phyloP scores from a whole-genome alignment of 2,797 vertebrate species.

The Macrochelys suwanniensis region DNA sequence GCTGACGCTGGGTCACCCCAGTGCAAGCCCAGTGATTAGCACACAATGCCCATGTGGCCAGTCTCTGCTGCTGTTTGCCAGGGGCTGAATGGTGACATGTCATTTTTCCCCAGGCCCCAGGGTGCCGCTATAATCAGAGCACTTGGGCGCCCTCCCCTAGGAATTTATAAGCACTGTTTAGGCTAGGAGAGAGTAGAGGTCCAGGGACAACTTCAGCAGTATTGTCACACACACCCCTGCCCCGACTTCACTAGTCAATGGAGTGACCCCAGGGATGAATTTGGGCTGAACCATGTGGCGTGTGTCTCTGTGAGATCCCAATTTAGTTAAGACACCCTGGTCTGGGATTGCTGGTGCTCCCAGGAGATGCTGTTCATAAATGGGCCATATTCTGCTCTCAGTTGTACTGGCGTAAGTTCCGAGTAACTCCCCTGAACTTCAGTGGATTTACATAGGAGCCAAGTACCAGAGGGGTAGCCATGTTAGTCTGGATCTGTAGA shows the following conservation, averaged over 20 bases:
- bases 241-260: background rate
- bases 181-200: background rate
- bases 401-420: background rate
- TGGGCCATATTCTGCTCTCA: background rate
- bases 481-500: too few species aligned
- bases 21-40: background rate
- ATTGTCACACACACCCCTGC: rapidly evolving
- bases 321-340: background rate
- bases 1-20: background rate
- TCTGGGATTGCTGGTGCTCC: background rate
- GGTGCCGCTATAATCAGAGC: background rate
- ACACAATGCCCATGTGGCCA: background rate
- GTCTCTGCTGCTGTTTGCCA: background rate
- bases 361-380: background rate
- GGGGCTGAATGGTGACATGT: background rate
- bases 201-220: background rate
- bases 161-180: background rate
- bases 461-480: too few species aligned
- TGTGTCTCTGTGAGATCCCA: background rate
- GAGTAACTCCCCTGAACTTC: background rate
- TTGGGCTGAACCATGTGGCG: background rate
- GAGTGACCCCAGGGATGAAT: background rate
- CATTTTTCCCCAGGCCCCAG: background rate
- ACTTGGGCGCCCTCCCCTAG: background rate
- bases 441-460: background rate